Evolutionary conservation across 2,797 vertebrate species (phyloP).

Genomic region (Pygocentrus nattereri): DNA sequence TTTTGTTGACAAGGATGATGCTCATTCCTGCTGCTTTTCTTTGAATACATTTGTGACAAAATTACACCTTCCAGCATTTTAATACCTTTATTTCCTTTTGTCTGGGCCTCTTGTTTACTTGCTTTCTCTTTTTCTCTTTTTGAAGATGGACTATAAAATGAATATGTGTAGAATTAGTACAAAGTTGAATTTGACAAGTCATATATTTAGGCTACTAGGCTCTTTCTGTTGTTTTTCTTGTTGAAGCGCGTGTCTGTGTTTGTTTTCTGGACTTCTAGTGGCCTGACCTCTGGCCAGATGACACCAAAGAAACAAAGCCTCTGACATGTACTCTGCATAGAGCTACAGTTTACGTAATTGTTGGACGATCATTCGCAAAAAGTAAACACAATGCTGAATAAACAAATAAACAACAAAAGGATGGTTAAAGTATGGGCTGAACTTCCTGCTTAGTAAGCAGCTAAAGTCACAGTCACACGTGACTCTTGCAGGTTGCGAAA

Average conservation of each 20-base stretch:
- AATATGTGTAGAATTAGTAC: background rate
- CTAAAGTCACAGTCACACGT: background rate
- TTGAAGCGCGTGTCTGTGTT: background rate
- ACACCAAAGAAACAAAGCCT: conserved; percentile 17
- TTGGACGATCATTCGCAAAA: background rate
- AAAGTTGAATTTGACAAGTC: conserved; percentile 4
- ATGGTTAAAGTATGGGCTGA: too few relatives aligned
- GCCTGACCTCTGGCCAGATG: background rate
- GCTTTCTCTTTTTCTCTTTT: background rate
- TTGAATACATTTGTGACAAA: background rate
- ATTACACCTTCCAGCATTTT: background rate
- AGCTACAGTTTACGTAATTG: background rate
- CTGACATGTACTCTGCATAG: background rate
- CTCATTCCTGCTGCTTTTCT: background rate
- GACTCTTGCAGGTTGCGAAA: too few relatives aligned
- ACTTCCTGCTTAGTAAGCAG: too few relatives aligned
- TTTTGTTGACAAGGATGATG: background rate
- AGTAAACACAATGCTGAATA: background rate
- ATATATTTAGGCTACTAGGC: background rate
- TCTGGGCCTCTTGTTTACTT: background rate
- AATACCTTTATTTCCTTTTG: background rate
- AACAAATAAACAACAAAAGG: background rate
- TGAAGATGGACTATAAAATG: background rate
- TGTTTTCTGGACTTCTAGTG: conserved; percentile 7
- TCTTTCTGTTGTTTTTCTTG: background rate